phyloP scores from a whole-genome alignment of 2,888 invertebrate species.

The Pegoplata infirma region DNA sequence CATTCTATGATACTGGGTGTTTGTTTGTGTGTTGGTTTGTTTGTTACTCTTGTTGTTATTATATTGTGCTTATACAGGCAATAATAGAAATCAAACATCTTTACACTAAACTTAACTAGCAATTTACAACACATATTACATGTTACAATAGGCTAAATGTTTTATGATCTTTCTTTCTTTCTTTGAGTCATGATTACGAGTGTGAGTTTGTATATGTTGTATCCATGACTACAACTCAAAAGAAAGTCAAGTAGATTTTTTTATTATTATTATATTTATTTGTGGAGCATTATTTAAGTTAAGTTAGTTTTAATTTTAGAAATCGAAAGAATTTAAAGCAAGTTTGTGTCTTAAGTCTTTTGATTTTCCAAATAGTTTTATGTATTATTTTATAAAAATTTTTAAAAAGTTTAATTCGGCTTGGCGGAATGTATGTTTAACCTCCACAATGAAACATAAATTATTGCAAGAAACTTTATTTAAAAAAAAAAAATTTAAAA shows the following conservation, averaged over 20 bases:
- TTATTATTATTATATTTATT: constrained; percentile 43
- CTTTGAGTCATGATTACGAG: background rate
- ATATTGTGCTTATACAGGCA: constrained; percentile 48
- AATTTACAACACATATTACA: constrained; percentile 63
- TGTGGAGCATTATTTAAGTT: background rate
- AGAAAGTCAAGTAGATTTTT: constrained; percentile 42
- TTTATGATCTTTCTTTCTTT: constrained; percentile 55
- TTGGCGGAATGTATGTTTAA: no score
- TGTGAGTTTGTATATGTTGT: background rate
- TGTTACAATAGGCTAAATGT: constrained; percentile 61
- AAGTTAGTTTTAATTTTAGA: background rate
- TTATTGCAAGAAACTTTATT: no score
- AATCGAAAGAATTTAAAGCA: background rate
- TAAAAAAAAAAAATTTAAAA: no score
- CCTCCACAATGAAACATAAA: no score
- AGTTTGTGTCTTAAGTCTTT: background rate
- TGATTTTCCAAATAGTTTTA: background rate
- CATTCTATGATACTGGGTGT: constrained; percentile 53
- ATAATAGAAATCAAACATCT: constrained; percentile 62
- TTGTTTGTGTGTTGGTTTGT: background rate
- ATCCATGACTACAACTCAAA: background rate
- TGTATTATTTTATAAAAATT: no score
- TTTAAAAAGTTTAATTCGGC: no score
- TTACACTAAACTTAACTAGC: constrained; percentile 62
- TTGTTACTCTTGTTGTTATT: constrained; percentile 33